A percentile compares a stretch with the other conserved stretches of the same genome.
Conservation (phyloP, 1,140 invertebrate genomes). For the Scaptomyza hsui region DNA sequence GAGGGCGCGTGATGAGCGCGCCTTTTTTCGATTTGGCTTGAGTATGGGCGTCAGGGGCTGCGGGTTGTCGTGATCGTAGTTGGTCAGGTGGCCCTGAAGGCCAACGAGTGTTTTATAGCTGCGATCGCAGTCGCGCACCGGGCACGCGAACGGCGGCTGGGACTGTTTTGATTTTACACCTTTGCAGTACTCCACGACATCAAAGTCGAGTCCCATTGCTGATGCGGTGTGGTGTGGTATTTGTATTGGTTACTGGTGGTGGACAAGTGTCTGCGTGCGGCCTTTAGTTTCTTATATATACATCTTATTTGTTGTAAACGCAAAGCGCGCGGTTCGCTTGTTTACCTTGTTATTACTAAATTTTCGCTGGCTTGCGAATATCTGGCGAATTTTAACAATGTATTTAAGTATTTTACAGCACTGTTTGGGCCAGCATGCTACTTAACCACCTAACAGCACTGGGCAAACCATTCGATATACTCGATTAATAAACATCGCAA, state of each 20-base stretch:
- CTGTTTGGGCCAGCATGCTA: constrained; percentile 34
- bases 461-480: constrained; percentile 30
- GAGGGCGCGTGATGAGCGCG: constrained; percentile 78
- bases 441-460: constrained; percentile 26
- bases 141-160: constrained; percentile 92
- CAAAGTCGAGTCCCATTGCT: constrained; percentile 87
- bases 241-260: constrained; percentile 51
- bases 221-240: constrained; percentile 39
- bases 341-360: constrained; percentile 61
- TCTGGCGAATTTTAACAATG: constrained; percentile 54
- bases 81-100: constrained; percentile 93
- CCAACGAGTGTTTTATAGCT: constrained; percentile 94
- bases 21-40: constrained; percentile 85
- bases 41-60: constrained; percentile 84
- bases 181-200: constrained; percentile 92
- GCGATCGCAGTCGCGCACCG: constrained; percentile 92
- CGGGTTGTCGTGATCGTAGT: constrained; percentile 92
- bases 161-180: constrained; percentile 91
- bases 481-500: constrained; percentile 29
- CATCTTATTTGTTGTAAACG: constrained; percentile 66
- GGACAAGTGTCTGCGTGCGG: constrained; percentile 64
- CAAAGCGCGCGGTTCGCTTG: constrained; percentile 51
- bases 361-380: constrained; percentile 69
- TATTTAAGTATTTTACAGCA: constrained; percentile 53
- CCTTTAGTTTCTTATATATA: constrained; percentile 58